Conservation (phyloP, 92 coral and sea anemone genomes). For the Phenganax marumi region DNA sequence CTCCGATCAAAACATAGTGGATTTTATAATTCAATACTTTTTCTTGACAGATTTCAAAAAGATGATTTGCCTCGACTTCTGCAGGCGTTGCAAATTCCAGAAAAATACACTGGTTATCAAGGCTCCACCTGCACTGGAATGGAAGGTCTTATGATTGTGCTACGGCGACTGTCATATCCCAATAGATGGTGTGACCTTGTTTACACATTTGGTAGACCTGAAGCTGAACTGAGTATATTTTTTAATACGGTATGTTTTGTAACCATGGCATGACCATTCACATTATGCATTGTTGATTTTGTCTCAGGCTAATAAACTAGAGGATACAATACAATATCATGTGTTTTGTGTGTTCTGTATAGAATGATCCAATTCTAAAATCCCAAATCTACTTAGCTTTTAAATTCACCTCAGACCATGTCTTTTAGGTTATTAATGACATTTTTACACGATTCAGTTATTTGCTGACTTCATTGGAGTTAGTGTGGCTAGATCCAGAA, state of each 20-base stretch:
- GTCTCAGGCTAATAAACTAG: neutral
- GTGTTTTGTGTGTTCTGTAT: neutral
- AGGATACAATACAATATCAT: neutral
- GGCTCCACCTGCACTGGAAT: slow-evolving; percentile 55
- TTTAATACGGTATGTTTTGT: slow-evolving; percentile 14
- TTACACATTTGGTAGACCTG: slow-evolving; percentile 30
- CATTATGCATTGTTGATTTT: neutral
- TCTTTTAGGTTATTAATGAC: neutral
- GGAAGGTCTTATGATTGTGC: slow-evolving; percentile 51
- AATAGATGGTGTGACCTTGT: slow-evolving; percentile 47
- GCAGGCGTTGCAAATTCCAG: slow-evolving; percentile 58
- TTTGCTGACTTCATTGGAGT: slow-evolving; percentile 2
- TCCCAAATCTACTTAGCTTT: neutral
- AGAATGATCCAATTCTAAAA: neutral
- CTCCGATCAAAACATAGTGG: neutral
- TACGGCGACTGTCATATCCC: slow-evolving; percentile 36
- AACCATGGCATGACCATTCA: neutral
- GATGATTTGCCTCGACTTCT: slow-evolving; percentile 42
- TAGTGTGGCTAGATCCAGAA: slow-evolving; percentile 7
- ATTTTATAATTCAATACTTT: neutral
- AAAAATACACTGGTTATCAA: slow-evolving; percentile 56
- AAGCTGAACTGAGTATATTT: slow-evolving; percentile 35
- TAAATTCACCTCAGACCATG: neutral
- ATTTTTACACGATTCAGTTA: neutral
- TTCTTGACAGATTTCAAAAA: slow-evolving; percentile 7